Evolutionary conservation across 2,113 vertebrate species (phyloP).

Genomic region (Pelmatolapia mariae): DNA sequence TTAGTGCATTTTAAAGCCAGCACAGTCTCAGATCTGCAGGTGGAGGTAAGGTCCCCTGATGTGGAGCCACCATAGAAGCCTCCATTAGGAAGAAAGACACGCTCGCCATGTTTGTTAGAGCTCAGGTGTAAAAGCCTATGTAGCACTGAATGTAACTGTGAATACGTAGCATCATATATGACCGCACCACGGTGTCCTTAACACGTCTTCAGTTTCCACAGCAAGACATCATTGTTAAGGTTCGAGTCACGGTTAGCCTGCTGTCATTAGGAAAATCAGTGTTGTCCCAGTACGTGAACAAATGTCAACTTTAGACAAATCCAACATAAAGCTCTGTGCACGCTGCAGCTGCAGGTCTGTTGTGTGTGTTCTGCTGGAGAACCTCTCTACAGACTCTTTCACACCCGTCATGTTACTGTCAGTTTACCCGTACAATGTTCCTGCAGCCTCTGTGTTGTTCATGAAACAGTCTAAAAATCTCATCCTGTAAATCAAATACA

Average conservation of each 20-base stretch:
- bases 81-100: neutral
- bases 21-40: neutral
- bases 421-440: accelerated
- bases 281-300: neutral
- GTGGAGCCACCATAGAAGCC: neutral
- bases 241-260: neutral
- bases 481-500: neutral
- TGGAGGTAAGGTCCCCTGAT: neutral
- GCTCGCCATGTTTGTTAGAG: neutral
- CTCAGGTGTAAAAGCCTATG: neutral
- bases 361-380: neutral
- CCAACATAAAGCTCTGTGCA: neutral
- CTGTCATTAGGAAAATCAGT: neutral
- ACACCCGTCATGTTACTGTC: neutral
- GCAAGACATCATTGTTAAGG: neutral
- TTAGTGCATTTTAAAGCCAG: neutral
- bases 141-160: neutral
- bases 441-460: neutral
- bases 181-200: neutral
- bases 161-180: no score
- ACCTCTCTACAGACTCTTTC: neutral
- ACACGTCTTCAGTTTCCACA: neutral
- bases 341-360: neutral
- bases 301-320: neutral
- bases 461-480: neutral